These are phyloP conservation scores for Paradoxurus hermaphroditus DNA, from an alignment of 2,113 vertebrate species.

Conservation along the genomic window DNA sequence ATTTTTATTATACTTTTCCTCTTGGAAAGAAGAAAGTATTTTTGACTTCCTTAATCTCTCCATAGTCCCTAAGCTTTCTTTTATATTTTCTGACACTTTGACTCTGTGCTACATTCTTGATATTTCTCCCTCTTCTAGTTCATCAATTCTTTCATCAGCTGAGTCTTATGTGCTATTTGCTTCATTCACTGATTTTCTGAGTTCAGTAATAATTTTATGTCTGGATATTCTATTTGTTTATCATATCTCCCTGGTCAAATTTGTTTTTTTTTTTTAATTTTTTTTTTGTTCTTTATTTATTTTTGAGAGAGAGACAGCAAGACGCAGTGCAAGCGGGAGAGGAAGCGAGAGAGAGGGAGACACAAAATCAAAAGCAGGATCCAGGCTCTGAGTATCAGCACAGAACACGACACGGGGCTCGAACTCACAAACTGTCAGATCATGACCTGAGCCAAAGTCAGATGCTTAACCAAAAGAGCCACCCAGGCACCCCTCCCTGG, in stretches of 20 bases:
- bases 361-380: too few species aligned
- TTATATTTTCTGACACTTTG: not conserved
- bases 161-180: not conserved
- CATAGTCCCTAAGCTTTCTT: not conserved
- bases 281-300: too few species aligned
- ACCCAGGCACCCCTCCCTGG: not conserved
- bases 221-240: not conserved
- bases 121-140: not conserved
- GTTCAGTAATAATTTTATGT: not conserved
- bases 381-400: too few species aligned
- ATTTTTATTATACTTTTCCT: not conserved
- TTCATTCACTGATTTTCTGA: not conserved
- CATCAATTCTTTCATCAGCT: not conserved
- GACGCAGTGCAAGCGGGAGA: too few species aligned
- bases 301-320: too few species aligned
- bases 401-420: too few species aligned
- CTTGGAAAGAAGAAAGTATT: not conserved
- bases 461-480: too few species aligned
- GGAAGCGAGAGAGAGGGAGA: too few species aligned
- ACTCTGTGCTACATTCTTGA: not conserved
- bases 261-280: not conserved
- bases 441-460: too few species aligned
- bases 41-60: not conserved
- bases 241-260: not conserved
- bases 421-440: too few species aligned